Evolutionary conservation across 92 coral and sea anemone species (phyloP).

Genomic region (Porites evermanni): DNA sequence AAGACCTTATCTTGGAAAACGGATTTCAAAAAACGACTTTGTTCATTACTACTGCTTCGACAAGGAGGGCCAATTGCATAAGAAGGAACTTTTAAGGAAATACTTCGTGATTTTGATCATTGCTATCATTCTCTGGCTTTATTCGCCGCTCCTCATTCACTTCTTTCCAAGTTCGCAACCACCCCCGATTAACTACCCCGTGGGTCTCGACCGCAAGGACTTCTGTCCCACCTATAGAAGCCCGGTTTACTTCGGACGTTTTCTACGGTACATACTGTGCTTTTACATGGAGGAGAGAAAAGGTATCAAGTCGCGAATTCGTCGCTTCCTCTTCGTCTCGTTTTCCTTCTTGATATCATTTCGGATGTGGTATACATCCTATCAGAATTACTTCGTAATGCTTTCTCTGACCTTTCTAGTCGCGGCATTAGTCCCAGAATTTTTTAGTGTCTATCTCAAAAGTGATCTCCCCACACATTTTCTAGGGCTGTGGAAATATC

Average conservation of each 20-base stretch:
- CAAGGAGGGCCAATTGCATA: conserved; percentile 7
- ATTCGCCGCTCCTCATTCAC: conserved; percentile 53
- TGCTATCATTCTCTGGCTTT: conserved; percentile 46
- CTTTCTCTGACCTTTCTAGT: background rate
- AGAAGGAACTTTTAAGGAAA: conserved; percentile 29
- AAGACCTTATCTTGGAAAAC: conserved; percentile 20
- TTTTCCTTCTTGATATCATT: conserved; percentile 27
- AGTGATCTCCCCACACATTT: conserved; percentile 39
- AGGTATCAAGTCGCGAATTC: conserved; percentile 35
- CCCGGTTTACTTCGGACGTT: conserved; percentile 46
- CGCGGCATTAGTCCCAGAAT: conserved; percentile 37
- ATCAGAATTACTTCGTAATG: background rate
- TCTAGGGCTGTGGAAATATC: conserved; percentile 47
- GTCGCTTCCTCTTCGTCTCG: conserved; percentile 37
- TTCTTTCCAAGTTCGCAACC: conserved; percentile 60
- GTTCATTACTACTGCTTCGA: conserved; percentile 45
- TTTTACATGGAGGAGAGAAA: conserved; percentile 36
- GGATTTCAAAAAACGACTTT: conserved; percentile 9
- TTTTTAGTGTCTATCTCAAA: conserved; percentile 41
- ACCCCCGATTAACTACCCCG: conserved; percentile 20
- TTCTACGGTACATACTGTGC: conserved; percentile 49
- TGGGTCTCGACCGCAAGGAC: conserved; percentile 24
- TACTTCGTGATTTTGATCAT: conserved; percentile 49
- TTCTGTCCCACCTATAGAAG: conserved; percentile 49
- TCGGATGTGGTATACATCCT: conserved; percentile 29